A percentile compares a stretch with the other conserved stretches of the same genome.
Conservation (phyloP, 2,113 vertebrate genomes). For the Microtus ochrogaster region DNA sequence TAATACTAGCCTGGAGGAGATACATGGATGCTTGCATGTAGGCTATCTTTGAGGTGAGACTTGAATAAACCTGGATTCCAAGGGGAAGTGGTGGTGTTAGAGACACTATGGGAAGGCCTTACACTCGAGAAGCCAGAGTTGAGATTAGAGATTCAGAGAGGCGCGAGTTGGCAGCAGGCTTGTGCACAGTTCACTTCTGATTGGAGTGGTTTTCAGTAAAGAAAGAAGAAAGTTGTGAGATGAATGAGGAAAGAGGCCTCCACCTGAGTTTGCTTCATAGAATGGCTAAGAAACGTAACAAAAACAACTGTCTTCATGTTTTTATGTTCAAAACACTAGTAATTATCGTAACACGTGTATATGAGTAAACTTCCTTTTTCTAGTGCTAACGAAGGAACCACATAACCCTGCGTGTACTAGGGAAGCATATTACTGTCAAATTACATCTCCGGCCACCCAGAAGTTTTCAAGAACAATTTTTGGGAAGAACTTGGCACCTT, state of each 20-base stretch:
- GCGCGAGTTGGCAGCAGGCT: not conserved
- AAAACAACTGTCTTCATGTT: conserved; percentile 47
- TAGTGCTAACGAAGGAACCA: not conserved
- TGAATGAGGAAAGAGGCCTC: not conserved
- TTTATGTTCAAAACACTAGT: conserved; percentile 45
- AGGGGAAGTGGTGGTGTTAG: not conserved
- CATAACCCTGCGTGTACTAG: too few species aligned
- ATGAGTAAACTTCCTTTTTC: not conserved
- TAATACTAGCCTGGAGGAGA: not conserved
- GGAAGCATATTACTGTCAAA: not conserved
- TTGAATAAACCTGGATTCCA: not conserved
- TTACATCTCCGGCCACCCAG: not conserved
- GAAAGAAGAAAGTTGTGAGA: not conserved
- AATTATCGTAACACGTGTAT: not conserved
- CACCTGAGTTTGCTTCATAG: not conserved
- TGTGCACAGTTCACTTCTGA: not conserved
- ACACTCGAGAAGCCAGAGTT: not conserved
- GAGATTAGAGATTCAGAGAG: not conserved
- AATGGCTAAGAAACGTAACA: conserved; percentile 48
- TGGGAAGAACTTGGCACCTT: not conserved
- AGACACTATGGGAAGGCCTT: not conserved
- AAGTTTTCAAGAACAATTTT: conserved; percentile 38
- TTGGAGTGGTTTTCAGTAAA: conserved; percentile 40
- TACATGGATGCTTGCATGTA: not conserved
- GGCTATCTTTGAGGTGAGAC: not conserved